Evolutionary conservation across 2,888 invertebrate genomes (phyloP).

Genomic region (Magallana nippona): DNA sequence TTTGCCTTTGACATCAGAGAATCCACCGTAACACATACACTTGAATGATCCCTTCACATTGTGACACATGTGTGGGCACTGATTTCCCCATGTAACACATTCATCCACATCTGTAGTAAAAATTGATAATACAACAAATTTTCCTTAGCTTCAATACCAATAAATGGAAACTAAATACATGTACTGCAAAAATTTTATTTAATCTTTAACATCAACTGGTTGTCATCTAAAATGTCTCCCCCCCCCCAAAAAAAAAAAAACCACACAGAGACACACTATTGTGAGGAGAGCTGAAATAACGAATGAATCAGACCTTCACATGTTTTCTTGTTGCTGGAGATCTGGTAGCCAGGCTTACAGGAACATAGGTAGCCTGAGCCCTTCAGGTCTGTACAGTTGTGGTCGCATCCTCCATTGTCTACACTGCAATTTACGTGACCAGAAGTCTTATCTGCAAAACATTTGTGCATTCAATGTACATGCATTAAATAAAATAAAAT

Average conservation of each 20-base stretch:
- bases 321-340: slow-evolving; percentile 66
- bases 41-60: slow-evolving; percentile 94
- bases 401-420: slow-evolving; percentile 91
- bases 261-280: too few species aligned
- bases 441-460: slow-evolving; percentile 49
- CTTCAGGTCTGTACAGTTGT: slow-evolving; percentile 92
- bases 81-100: slow-evolving; percentile 87
- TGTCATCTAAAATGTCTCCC: too few species aligned
- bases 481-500: too few species aligned
- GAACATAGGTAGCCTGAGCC: slow-evolving; percentile 90
- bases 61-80: slow-evolving; percentile 95
- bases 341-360: slow-evolving; percentile 82
- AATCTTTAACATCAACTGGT: too few species aligned
- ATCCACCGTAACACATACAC: slow-evolving; percentile 87
- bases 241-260: too few species aligned
- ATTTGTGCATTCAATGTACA: too few species aligned
- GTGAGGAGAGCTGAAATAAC: too few species aligned
- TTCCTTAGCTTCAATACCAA: too few species aligned
- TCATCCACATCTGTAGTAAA: slow-evolving; percentile 89
- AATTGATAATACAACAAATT: background rate
- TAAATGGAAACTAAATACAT: too few species aligned
- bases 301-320: slow-evolving; percentile 68
- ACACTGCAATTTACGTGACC: slow-evolving; percentile 59
- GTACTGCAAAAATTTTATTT: too few species aligned
- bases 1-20: slow-evolving; percentile 64